Conservation (phyloP, 2,888 invertebrate genomes). For the Mythimna impura region DNA sequence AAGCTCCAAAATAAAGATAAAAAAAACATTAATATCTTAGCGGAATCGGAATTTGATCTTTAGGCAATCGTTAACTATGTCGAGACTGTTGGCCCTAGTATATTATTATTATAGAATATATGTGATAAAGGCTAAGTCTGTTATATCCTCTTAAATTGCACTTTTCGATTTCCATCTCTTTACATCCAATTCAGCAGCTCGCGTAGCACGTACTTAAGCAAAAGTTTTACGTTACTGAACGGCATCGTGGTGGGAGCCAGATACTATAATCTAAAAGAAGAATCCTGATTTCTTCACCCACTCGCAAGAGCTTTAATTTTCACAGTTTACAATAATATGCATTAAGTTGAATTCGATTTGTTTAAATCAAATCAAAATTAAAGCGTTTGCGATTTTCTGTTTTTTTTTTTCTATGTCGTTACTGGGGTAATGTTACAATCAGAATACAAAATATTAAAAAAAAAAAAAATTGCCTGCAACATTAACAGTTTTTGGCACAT, state of each 20-base stretch:
- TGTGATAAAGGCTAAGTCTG: neutral
- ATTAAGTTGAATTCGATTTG: neutral
- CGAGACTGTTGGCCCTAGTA: neutral
- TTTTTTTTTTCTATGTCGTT: neutral
- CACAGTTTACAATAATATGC: neutral
- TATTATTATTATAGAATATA: neutral
- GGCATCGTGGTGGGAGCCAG: neutral
- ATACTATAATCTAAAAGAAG: constrained; percentile 12
- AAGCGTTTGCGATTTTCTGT: constrained; percentile 9
- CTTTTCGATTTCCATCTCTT: constrained; percentile 16
- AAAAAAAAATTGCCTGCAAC: neutral
- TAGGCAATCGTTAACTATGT: neutral
- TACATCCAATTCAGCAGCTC: constrained; percentile 8
- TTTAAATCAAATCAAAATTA: constrained; percentile 13
- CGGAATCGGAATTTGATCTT: no score
- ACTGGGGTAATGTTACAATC: neutral
- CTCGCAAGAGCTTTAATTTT: constrained; percentile 25
- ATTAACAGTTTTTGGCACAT: neutral
- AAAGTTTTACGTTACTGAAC: neutral
- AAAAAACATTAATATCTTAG: no score
- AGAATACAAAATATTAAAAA: neutral
- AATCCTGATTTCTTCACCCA: neutral
- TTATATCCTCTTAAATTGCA: constrained; percentile 6
- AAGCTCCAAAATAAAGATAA: no score
- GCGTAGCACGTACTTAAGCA: neutral